These are phyloP conservation scores for Hypercompe scribonia DNA, from an alignment of 2,888 invertebrate genomes.

Conservation along the genomic window DNA sequence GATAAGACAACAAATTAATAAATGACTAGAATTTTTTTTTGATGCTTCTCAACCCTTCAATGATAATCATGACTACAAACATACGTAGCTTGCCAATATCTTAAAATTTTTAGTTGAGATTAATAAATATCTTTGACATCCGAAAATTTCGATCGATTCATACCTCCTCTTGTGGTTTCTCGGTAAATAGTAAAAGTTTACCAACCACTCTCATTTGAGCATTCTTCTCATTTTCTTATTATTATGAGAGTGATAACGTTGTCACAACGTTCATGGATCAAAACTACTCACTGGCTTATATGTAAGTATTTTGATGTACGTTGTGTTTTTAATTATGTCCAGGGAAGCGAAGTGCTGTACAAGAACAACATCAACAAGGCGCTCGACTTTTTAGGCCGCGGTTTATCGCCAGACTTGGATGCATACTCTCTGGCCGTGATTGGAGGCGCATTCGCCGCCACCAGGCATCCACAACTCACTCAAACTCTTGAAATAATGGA, in stretches of 20 bases:
- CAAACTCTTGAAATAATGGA: slow-evolving; percentile 84
- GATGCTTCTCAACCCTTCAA: not conserved
- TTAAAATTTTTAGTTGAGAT: not conserved
- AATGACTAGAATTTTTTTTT: not conserved
- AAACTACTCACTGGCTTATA: not conserved
- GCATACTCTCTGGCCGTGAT: slow-evolving; percentile 92
- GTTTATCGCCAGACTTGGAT: slow-evolving; percentile 87
- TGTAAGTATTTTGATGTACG: not conserved
- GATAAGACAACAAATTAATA: not conserved
- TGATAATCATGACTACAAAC: not conserved
- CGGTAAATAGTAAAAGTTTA: not conserved
- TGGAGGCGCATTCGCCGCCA: slow-evolving; percentile 91
- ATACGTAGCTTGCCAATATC: not conserved
- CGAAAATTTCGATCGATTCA: not conserved
- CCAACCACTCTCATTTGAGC: not conserved
- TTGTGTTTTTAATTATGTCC: slow-evolving; percentile 11
- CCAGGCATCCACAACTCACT: slow-evolving; percentile 90
- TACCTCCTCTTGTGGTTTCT: not conserved
- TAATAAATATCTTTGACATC: not conserved
- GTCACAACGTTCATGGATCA: not conserved
- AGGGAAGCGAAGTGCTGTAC: slow-evolving; percentile 82
- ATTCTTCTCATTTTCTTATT: not conserved
- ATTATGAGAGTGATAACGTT: not conserved
- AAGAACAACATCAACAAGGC: slow-evolving; percentile 91
- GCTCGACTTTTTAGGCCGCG: slow-evolving; percentile 90